phyloP scores from a whole-genome alignment of 2,888 invertebrate species.

The Macrostomum cliftonense region DNA sequence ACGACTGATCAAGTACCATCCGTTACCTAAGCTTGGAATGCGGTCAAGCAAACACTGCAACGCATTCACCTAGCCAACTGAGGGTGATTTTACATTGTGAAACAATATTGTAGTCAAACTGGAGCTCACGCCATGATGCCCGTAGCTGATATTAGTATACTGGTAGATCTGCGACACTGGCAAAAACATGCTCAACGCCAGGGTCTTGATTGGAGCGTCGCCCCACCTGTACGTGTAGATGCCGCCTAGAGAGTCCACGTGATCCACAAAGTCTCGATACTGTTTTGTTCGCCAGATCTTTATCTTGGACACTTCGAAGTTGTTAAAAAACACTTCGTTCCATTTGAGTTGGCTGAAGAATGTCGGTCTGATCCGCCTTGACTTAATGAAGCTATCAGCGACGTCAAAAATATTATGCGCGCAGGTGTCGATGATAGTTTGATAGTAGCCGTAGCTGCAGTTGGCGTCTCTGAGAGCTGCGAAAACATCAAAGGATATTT shows the following conservation, averaged over 20 bases:
- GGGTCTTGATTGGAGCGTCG: constrained; percentile 15
- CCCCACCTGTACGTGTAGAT: constrained; percentile 16
- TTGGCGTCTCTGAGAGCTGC: constrained; percentile 9
- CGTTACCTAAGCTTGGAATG: too few relatives aligned
- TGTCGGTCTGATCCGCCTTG: too few relatives aligned
- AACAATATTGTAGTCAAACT: too few relatives aligned
- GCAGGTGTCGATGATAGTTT: constrained; percentile 9
- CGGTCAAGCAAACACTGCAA: too few relatives aligned
- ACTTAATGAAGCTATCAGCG: too few relatives aligned
- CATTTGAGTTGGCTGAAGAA: too few relatives aligned
- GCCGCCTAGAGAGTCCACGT: constrained; percentile 15
- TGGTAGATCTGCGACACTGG: not conserved
- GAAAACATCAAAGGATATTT: constrained; percentile 15
- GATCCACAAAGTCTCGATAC: constrained; percentile 12
- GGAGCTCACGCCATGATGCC: too few relatives aligned
- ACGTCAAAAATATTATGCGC: too few relatives aligned
- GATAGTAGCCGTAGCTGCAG: constrained; percentile 13
- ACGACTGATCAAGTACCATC: too few relatives aligned
- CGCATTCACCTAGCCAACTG: too few relatives aligned
- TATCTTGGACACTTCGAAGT: constrained; percentile 15
- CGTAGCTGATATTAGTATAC: too few relatives aligned
- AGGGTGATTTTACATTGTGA: too few relatives aligned
- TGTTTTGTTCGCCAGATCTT: constrained; percentile 11
- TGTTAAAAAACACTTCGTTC: constrained; percentile 13
- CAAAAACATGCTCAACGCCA: constrained; percentile 14